Evolutionary conservation across 2,797 vertebrate genomes (phyloP).

Genomic region (Gambelia wislizenii): DNA sequence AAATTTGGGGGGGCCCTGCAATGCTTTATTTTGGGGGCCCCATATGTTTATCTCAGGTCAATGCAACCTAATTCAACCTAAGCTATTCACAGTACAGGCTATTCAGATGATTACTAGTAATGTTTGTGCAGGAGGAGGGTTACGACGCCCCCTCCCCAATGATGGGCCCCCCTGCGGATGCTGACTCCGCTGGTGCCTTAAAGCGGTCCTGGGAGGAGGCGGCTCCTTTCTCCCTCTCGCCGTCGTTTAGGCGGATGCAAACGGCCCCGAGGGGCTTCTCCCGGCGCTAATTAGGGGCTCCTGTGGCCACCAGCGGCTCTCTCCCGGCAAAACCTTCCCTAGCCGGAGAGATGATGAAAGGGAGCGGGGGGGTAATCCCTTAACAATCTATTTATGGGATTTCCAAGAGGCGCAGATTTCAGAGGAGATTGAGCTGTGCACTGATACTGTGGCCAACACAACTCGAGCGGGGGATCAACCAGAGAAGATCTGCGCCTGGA

Average conservation of each 20-base stretch:
- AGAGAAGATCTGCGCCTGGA: not conserved
- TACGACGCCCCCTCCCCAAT: too few relatives aligned
- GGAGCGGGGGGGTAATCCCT: slow-evolving; percentile 44
- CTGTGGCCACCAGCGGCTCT: slow-evolving; percentile 38
- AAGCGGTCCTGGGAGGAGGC: not conserved
- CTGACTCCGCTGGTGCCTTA: too few relatives aligned
- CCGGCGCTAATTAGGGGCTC: slow-evolving; percentile 48
- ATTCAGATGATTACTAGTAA: too few relatives aligned
- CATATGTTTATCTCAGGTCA: too few relatives aligned
- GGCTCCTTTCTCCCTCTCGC: not conserved
- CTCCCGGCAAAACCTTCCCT: slow-evolving; percentile 19
- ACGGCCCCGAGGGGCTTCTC: not conserved
- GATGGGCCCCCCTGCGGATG: too few relatives aligned
- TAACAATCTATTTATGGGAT: slow-evolving; percentile 68
- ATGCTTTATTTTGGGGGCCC: too few relatives aligned
- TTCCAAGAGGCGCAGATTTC: slow-evolving; percentile 41
- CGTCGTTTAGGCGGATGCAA: not conserved
- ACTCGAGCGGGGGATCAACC: not conserved
- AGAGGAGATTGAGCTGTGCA: slow-evolving; percentile 47
- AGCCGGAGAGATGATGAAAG: slow-evolving; percentile 25
- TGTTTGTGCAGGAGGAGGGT: too few relatives aligned
- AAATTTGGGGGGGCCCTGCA: too few relatives aligned
- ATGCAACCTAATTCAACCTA: too few relatives aligned
- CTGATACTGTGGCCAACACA: slow-evolving; percentile 42
- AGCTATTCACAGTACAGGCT: too few relatives aligned